phyloP scores from a whole-genome alignment of 2,888 invertebrate genomes.

The Parochlus steinenii region DNA sequence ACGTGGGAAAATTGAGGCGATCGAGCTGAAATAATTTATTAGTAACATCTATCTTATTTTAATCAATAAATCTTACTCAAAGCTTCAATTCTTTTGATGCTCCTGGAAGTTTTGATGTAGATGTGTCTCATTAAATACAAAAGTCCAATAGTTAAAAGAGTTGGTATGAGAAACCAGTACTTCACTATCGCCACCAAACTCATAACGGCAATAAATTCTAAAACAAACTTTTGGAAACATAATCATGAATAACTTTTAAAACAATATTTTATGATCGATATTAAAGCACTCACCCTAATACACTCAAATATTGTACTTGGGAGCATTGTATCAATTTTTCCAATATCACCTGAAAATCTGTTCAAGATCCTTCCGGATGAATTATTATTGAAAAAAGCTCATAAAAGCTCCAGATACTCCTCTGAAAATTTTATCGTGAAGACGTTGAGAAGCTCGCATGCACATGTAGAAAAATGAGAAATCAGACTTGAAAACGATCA shows the following conservation, averaged over 20 bases:
- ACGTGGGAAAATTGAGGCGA: constrained; percentile 59
- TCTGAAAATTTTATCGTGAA: constrained; percentile 43
- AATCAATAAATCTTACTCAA: too few relatives aligned
- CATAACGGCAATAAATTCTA: constrained; percentile 55
- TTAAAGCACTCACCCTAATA: constrained; percentile 30
- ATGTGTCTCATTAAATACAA: constrained; percentile 53
- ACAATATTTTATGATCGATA: background rate
- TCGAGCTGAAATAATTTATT: constrained; percentile 37
- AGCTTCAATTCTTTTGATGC: constrained; percentile 57
- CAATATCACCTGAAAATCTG: constrained; percentile 48
- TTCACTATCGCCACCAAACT: constrained; percentile 54
- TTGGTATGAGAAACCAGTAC: constrained; percentile 48
- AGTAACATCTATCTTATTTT: too few relatives aligned
- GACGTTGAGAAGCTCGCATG: constrained; percentile 35
- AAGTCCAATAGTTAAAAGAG: constrained; percentile 42
- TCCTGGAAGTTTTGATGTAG: constrained; percentile 58
- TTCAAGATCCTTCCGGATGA: constrained; percentile 40
- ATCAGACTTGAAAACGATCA: constrained; percentile 22
- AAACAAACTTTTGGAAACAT: constrained; percentile 36
- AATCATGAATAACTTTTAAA: constrained; percentile 4
- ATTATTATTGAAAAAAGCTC: constrained; percentile 48
- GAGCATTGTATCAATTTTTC: constrained; percentile 31
- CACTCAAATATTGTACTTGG: constrained; percentile 32
- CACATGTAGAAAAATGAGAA: constrained; percentile 34
- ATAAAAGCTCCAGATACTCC: constrained; percentile 39